Base-by-base conservation (phyloP, 2,113 vertebrate genomes). In the Apteryx mantelli region DNA sequence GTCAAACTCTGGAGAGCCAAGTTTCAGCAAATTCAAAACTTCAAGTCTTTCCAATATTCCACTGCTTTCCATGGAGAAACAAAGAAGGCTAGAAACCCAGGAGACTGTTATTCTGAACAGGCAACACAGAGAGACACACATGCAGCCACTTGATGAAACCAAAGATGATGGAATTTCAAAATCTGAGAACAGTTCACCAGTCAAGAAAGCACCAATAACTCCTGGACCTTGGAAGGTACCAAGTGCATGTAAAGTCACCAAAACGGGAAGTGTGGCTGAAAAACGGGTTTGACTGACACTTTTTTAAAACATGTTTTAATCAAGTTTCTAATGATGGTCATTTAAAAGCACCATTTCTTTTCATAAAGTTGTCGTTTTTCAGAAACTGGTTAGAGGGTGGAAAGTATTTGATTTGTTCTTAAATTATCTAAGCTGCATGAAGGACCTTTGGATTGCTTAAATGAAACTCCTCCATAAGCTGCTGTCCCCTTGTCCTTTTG, bases 171-270 rank as follows among this genome's bases (percentile, higher is more conserved):
- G 92, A 24, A 94, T 97, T 94, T 69, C 93, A 94, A 97, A 93
- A 93, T 82, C 98, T 80, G 97, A 98, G 97, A 46, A 96, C 5
- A 97, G 94, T 75, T 92, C 96, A 61, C 91, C 96, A 15, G 96
- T 71, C 66, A 99, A 98, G 98, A 99, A 98, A 96, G 52, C 98
- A 11, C 97, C 98, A 4, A 99, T 99, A 91, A 99, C 98, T 56
- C 99, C 99, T 0, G 99, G 99, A 11, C 99, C 99, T 0, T 99
- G 99, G 99, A 99, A 99, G 96, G 99, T 99, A 53, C 99, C 99
- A 13, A 98, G 98, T 38, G 96, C 98, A 5, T 96, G 96, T 25
- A 99, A 98, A 98, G 98, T 98, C 98, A 90, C 98, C 96, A 89
- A 97, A 70, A 75, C 97, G 96, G 48, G 81, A 9, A 94, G 73